Percentiles rank a stretch among this genome's conserved stretches.
These are phyloP conservation scores for Palythoa grandis DNA, from an alignment of 92 coral and sea anemone genomes.

Conservation along the genomic window DNA sequence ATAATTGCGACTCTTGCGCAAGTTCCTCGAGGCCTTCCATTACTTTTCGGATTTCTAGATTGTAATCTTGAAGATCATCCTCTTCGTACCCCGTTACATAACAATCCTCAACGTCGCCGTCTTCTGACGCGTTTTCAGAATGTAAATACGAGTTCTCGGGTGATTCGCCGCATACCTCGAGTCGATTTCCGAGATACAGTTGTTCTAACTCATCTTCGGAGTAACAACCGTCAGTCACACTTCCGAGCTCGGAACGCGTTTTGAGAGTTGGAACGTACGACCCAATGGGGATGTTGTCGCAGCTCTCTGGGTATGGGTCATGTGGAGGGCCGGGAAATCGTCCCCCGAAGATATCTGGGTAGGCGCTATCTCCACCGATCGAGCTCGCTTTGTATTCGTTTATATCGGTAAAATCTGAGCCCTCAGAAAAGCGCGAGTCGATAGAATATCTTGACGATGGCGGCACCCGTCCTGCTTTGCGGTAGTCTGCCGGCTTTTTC, in stretches of 20 bases:
- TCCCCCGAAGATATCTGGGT: slow-evolving; percentile 75
- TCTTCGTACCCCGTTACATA: slow-evolving; percentile 22
- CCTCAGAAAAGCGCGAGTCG: slow-evolving; percentile 79
- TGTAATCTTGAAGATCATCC: slow-evolving; percentile 56
- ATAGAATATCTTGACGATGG: slow-evolving; percentile 80
- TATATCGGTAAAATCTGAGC: slow-evolving; percentile 81
- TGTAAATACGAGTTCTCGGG: slow-evolving; percentile 88
- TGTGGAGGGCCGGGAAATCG: slow-evolving; percentile 86
- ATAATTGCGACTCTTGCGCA: slow-evolving; percentile 79
- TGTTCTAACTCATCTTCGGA: slow-evolving; percentile 87
- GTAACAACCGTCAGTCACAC: slow-evolving; percentile 79
- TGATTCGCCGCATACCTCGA: slow-evolving; percentile 92
- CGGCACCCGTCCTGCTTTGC: slow-evolving; percentile 64
- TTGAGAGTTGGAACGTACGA: slow-evolving; percentile 75
- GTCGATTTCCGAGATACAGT: slow-evolving; percentile 85
- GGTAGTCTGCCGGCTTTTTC: slow-evolving; percentile 76
- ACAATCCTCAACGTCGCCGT: slow-evolving; percentile 58
- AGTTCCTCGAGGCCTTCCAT: slow-evolving; percentile 81
- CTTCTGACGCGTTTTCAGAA: slow-evolving; percentile 85
- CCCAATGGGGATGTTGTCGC: slow-evolving; percentile 81
- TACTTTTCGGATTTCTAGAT: slow-evolving; percentile 74
- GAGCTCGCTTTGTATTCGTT: slow-evolving; percentile 58
- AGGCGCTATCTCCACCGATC: slow-evolving; percentile 63
- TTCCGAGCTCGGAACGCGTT: slow-evolving; percentile 83
- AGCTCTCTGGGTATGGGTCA: slow-evolving; percentile 89